Conservation (phyloP, 2,888 invertebrate species). For the Leptinotarsa juncta region DNA sequence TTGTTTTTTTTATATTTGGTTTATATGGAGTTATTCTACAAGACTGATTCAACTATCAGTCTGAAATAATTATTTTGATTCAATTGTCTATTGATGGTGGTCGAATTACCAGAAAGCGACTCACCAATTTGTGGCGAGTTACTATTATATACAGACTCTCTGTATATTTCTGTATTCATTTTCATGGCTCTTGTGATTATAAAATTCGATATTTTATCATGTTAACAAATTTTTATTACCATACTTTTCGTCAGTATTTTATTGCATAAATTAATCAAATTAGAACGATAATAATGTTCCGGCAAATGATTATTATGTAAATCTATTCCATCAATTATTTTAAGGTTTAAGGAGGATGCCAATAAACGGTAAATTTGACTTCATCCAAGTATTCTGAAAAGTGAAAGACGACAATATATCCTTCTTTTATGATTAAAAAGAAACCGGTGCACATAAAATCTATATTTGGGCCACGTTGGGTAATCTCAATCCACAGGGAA, state of each 20-base stretch:
- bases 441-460: background rate
- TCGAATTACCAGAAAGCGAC: no score
- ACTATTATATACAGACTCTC: background rate
- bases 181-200: background rate
- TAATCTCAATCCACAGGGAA: background rate
- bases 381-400: background rate
- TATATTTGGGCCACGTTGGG: background rate
- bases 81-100: no score
- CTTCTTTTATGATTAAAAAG: background rate
- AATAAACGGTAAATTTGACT: slow-evolving; percentile 15
- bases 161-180: background rate
- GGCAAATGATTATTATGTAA: slow-evolving; percentile 18
- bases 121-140: background rate
- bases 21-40: no score
- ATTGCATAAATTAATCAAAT: slow-evolving; percentile 19
- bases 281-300: slow-evolving; percentile 13
- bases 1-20: no score
- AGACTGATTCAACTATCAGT: no score
- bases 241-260: slow-evolving; percentile 10
- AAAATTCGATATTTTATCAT: slow-evolving; percentile 23
- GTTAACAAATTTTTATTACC: slow-evolving; percentile 18
- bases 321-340: slow-evolving; percentile 1
- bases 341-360: background rate
- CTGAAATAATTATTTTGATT: no score
- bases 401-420: background rate